Percentiles rank a stretch among this genome's conserved stretches.
Conservation (phyloP, 2,888 invertebrate species). For the Palloptera scutellata region DNA sequence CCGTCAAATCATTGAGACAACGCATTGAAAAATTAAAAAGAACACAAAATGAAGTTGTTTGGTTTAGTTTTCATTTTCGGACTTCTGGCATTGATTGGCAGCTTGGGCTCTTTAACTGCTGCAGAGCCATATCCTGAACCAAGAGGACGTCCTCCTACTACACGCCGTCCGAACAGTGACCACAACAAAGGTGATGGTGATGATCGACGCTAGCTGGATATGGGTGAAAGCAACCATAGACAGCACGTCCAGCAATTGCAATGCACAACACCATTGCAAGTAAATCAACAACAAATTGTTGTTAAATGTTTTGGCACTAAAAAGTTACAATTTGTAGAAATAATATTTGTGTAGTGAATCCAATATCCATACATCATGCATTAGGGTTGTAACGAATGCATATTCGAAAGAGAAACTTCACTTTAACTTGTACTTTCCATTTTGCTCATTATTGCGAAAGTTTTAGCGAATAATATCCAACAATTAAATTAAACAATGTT, state of each 20-base stretch:
- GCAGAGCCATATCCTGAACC: conserved; percentile 54
- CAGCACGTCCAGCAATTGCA: conserved; percentile 22
- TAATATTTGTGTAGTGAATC: conserved; percentile 42
- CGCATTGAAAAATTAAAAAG: too few relatives aligned
- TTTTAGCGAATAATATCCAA: too few relatives aligned
- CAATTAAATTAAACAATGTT: too few relatives aligned
- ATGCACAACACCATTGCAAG: conserved; percentile 32
- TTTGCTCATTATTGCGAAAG: too few relatives aligned
- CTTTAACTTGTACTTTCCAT: too few relatives aligned
- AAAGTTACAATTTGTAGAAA: conserved; percentile 53
- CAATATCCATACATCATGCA: not conserved
- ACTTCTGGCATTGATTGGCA: conserved; percentile 54
- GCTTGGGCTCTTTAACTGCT: conserved; percentile 46
- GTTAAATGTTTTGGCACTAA: conserved; percentile 52
- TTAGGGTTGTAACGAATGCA: not conserved
- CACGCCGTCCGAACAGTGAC: conserved; percentile 53
- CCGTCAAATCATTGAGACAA: too few relatives aligned
- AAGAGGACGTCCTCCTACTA: conserved; percentile 56
- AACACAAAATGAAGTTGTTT: conserved; percentile 55
- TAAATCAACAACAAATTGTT: conserved; percentile 37
- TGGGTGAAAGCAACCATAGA: conserved; percentile 21
- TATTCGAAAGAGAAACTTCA: too few relatives aligned
- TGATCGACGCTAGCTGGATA: conserved; percentile 50
- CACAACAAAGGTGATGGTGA: conserved; percentile 38
- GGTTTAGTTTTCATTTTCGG: conserved; percentile 54